Percentiles rank a stretch among this genome's conserved stretches.
phyloP scores from a whole-genome alignment of 2,888 invertebrate genomes.

The Ametastegia equiseti region DNA sequence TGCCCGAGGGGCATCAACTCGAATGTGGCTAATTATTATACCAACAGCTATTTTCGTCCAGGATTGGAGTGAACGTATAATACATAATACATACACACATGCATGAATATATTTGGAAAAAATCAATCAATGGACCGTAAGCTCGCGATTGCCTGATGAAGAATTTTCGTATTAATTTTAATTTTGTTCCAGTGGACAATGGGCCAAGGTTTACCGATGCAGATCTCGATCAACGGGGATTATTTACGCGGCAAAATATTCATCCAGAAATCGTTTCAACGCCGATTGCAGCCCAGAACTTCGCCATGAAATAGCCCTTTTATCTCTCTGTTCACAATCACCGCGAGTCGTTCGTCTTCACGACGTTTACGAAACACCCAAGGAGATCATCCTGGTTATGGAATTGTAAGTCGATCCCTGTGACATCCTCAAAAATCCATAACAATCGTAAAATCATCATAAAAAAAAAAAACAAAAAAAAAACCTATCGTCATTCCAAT shows the following conservation, averaged over 20 bases:
- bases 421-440: too few species aligned
- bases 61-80: neutral
- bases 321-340: slow-evolving; percentile 90
- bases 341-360: slow-evolving; percentile 93
- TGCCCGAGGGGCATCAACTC: neutral
- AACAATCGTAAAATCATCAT: neutral
- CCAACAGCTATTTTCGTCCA: slow-evolving; percentile 35
- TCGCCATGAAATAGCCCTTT: slow-evolving; percentile 95
- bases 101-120: neutral
- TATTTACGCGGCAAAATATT: slow-evolving; percentile 97
- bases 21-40: slow-evolving; percentile 19
- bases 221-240: slow-evolving; percentile 90
- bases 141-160: slow-evolving; percentile 13
- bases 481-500: slow-evolving; percentile 31
- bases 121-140: too few species aligned
- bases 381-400: slow-evolving; percentile 89
- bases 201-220: slow-evolving; percentile 95
- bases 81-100: neutral
- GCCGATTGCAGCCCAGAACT: slow-evolving; percentile 92
- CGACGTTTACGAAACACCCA: slow-evolving; percentile 84
- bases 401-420: slow-evolving; percentile 89
- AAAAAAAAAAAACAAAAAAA: neutral
- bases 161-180: slow-evolving; percentile 46
- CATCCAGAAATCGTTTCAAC: slow-evolving; percentile 92
- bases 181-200: slow-evolving; percentile 91